Percentiles rank a stretch among this genome's conserved stretches.
phyloP scores from a whole-genome alignment of 2,113 vertebrate species.

The Ictalurus punctatus region DNA sequence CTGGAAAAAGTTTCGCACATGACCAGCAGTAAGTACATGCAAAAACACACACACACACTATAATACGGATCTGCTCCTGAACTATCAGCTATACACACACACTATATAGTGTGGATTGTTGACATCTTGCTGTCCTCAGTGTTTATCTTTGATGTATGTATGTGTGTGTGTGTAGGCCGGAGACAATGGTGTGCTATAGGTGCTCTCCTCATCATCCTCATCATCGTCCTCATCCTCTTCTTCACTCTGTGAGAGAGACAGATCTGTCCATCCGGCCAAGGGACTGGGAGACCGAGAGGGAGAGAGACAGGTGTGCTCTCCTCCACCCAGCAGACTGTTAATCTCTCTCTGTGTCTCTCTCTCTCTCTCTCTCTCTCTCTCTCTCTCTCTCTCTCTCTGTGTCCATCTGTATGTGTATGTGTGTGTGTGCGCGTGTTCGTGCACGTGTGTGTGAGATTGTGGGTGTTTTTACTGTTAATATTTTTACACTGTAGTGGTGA shows the following conservation, averaged over 20 bases:
- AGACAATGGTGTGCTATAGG: conserved; percentile 80
- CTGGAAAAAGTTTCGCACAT: conserved; percentile 81
- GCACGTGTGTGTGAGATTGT: background rate
- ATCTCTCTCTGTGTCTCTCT: background rate
- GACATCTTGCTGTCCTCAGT: background rate
- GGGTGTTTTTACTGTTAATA: background rate
- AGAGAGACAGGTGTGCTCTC: background rate
- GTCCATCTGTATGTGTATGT: background rate
- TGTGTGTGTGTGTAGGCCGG: conserved; percentile 61
- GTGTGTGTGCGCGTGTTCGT: background rate
- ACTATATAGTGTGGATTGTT: background rate
- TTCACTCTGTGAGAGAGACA: background rate
- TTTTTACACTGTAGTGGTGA: background rate
- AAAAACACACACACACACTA: too few species aligned
- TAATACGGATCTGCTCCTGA: too few species aligned
- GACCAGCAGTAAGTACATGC: conserved; percentile 73
- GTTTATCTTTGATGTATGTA: conserved; percentile 17
- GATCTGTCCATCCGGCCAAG: background rate
- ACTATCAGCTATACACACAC: background rate
- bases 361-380: background rate
- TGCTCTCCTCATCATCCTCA: conserved; percentile 69
- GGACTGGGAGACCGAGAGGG: background rate
- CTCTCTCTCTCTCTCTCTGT: background rate
- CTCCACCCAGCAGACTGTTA: background rate
- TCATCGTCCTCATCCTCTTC: conserved; percentile 73